These are phyloP conservation scores for Labia minor DNA, from an alignment of 2,888 invertebrate species.

Conservation along the genomic window DNA sequence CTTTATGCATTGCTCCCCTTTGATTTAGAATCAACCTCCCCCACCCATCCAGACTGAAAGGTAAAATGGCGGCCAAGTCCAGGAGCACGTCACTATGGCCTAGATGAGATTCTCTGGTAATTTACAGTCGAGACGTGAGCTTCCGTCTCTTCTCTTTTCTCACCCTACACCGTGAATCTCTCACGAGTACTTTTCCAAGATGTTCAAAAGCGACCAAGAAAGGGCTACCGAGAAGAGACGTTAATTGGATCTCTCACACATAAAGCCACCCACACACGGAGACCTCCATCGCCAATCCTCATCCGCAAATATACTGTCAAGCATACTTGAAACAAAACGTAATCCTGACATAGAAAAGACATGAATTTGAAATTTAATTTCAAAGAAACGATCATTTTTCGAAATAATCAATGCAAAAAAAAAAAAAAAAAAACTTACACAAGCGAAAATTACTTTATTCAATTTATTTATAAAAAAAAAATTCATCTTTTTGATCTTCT, in stretches of 20 bases:
- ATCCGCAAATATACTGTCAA: background rate
- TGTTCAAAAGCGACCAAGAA: background rate
- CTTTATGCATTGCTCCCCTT: no score
- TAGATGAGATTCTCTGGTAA: background rate
- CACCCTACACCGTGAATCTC: background rate
- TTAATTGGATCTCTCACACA: background rate
- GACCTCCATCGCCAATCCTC: no score
- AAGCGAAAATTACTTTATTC: no score
- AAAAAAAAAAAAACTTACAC: no score
- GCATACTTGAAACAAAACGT: no score
- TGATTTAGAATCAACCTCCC: background rate
- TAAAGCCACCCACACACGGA: background rate
- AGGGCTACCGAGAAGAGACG: background rate
- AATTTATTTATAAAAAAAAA: no score
- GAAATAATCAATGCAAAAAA: no score
- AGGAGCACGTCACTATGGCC: background rate
- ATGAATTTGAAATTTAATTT: no score
- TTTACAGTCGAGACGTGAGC: constrained; percentile 1
- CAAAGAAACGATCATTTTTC: no score
- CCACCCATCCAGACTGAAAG: background rate
- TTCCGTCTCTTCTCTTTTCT: background rate
- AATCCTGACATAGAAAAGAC: no score
- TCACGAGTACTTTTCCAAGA: background rate
- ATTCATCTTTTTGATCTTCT: no score
- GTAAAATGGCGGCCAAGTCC: background rate